These are phyloP conservation scores for Steatocranus sp. DNA, from an alignment of 2,797 vertebrate species.

Conservation along the genomic window DNA sequence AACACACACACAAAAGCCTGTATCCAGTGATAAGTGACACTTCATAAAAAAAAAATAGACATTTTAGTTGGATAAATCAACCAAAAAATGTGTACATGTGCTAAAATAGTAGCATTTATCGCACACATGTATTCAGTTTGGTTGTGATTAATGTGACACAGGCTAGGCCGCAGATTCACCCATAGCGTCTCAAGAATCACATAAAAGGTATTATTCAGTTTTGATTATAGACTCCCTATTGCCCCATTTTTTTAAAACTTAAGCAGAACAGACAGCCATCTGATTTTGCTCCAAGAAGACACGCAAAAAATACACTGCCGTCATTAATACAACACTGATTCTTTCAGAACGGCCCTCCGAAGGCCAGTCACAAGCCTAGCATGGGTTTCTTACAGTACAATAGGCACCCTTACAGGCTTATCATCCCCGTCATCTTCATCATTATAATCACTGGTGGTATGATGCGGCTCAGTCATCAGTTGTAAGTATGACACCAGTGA, in stretches of 20 bases:
- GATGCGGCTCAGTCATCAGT: conserved; percentile 67
- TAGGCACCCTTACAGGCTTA: conserved; percentile 68
- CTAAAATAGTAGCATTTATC: neutral
- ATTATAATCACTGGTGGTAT: conserved; percentile 57
- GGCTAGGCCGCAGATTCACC: neutral
- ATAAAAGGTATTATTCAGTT: neutral
- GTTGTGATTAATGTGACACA: neutral
- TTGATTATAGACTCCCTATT: neutral
- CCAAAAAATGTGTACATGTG: neutral
- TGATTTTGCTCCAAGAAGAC: conserved; percentile 64
- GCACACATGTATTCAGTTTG: neutral
- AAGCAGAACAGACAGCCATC: conserved; percentile 66
- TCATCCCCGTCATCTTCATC: conserved; percentile 60
- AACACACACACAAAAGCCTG: neutral
- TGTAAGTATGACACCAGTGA: conserved; percentile 61
- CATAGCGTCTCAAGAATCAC: neutral
- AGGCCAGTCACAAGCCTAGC: conserved; percentile 76
- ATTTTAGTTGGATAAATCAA: neutral
- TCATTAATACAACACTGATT: conserved; percentile 70
- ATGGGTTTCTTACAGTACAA: conserved; percentile 71
- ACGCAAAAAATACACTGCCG: conserved; percentile 49
- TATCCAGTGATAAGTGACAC: neutral
- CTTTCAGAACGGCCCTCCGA: conserved; percentile 65
- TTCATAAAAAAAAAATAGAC: neutral
- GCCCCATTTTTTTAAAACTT: conserved; percentile 1